Percentiles rank a stretch among this genome's conserved stretches.
These are phyloP conservation scores for Fissipunctia ypsillon DNA, from an alignment of 2,888 invertebrate species.

Conservation along the genomic window DNA sequence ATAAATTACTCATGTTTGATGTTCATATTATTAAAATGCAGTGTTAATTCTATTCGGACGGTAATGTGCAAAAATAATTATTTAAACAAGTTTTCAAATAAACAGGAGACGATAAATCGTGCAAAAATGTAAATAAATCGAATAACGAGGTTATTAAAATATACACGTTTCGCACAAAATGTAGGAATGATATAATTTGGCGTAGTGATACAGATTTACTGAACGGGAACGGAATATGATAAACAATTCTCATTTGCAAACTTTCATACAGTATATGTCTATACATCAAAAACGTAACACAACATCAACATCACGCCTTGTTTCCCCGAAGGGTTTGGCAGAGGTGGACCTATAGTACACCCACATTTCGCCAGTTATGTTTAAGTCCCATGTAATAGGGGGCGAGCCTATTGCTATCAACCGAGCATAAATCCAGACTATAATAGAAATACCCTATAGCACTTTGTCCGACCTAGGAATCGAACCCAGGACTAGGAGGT, in stretches of 20 bases:
- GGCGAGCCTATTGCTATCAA: too few species aligned
- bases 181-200: background rate
- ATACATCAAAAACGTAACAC: background rate
- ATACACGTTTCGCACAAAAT: constrained; percentile 32
- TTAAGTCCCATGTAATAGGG: too few species aligned
- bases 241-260: constrained; percentile 1
- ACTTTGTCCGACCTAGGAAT: too few species aligned
- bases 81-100: constrained; percentile 47
- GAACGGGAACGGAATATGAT: constrained; percentile 7
- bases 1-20: constrained; percentile 35
- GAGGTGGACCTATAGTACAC: too few species aligned
- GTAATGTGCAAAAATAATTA: constrained; percentile 29
- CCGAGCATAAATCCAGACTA: too few species aligned
- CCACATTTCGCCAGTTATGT: too few species aligned
- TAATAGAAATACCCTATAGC: too few species aligned
- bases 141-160: constrained; percentile 33
- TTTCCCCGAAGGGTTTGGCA: too few species aligned
- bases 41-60: background rate
- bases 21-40: constrained; percentile 3
- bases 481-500: too few species aligned
- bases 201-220: background rate
- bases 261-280: background rate
- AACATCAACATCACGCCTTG: too few species aligned
- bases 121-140: constrained; percentile 36
- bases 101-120: constrained; percentile 58